These are phyloP conservation scores for Lateolabrax maculatus DNA, from an alignment of 2,797 vertebrate species.

Conservation along the genomic window DNA sequence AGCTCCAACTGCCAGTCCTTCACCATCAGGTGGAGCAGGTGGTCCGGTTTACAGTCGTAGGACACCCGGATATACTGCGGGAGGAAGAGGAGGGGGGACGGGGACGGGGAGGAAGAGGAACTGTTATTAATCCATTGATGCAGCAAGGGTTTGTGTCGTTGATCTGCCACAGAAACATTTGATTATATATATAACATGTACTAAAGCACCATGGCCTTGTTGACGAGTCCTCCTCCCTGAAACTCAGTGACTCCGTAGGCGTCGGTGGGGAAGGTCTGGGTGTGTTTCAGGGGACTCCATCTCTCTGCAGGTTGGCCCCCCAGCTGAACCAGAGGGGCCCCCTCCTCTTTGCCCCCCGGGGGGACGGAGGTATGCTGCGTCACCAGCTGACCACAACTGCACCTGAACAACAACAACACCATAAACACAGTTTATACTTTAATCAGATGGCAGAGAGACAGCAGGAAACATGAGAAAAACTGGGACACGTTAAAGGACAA, in stretches of 20 bases:
- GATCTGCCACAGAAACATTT: background rate
- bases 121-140: background rate
- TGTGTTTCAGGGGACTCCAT: constrained; percentile 91
- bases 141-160: too few relatives aligned
- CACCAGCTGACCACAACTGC: constrained; percentile 92
- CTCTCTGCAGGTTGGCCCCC: constrained; percentile 86
- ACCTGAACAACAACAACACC: constrained; percentile 79
- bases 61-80: constrained; percentile 94
- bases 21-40: constrained; percentile 96
- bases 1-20: constrained; percentile 97
- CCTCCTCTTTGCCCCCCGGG: constrained; percentile 83
- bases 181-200: constrained; percentile 53
- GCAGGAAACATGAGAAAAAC: too few relatives aligned
- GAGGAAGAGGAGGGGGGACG: background rate
- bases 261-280: constrained; percentile 89
- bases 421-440: background rate
- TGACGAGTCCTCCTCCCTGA: constrained; percentile 93
- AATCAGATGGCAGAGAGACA: background rate
- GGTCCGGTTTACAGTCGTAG: constrained; percentile 92
- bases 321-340: constrained; percentile 77
- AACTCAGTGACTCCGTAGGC: constrained; percentile 94
- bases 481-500: too few relatives aligned
- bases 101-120: too few relatives aligned
- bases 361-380: constrained; percentile 85
- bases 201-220: constrained; percentile 90